phyloP scores from a whole-genome alignment of 1,140 invertebrate genomes.

The Nixonia krombeini region DNA sequence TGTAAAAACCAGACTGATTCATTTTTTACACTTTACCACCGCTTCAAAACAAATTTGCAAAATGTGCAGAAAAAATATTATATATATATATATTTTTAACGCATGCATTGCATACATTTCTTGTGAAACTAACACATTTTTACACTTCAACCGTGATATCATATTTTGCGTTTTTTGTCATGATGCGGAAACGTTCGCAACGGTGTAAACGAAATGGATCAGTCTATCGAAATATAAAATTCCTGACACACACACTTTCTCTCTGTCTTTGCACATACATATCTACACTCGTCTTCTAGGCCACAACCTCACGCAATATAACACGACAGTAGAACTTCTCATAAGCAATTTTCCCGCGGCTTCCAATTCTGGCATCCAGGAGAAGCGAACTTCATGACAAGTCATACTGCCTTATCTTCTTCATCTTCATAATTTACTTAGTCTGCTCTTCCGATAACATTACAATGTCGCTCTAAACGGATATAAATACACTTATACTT shows the following conservation, averaged over 20 bases:
- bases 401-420: not conserved
- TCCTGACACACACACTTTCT: conserved; percentile 8
- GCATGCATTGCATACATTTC: too few species aligned
- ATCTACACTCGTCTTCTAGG: conserved; percentile 23
- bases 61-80: not conserved
- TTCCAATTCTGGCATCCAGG: too few species aligned
- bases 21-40: conserved; percentile 12
- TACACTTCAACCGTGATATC: too few species aligned
- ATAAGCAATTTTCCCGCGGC: conserved; percentile 2
- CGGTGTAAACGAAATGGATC: conserved; percentile 30
- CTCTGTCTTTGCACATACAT: conserved; percentile 28
- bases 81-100: too few species aligned
- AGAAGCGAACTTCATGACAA: not conserved
- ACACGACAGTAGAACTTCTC: conserved; percentile 13
- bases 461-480: conserved; percentile 34
- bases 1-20: conserved; percentile 37
- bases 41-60: not conserved
- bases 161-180: not conserved
- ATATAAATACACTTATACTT: conserved; percentile 33
- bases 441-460: conserved; percentile 31
- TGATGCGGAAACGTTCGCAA: too few species aligned
- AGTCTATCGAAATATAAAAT: conserved; percentile 34
- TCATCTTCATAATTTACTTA: conserved; percentile 9
- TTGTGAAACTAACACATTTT: too few species aligned
- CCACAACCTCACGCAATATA: conserved; percentile 40